phyloP scores from a whole-genome alignment of 2,797 vertebrate genomes.

The Gobionotothen gibberifrons region DNA sequence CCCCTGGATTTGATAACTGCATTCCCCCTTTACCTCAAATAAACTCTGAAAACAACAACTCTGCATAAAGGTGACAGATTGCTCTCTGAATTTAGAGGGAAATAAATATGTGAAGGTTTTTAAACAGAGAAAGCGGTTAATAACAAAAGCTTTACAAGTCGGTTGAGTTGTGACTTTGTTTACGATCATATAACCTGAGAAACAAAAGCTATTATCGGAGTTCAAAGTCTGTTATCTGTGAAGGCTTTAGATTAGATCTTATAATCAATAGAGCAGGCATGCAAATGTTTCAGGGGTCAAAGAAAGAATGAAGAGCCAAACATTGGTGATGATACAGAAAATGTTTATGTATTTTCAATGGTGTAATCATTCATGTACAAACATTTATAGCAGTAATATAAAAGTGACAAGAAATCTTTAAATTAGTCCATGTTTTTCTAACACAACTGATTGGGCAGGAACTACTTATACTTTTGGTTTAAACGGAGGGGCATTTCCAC shows the following conservation, averaged over 20 bases:
- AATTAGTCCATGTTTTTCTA: neutral
- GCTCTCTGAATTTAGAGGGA: neutral
- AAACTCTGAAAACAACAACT: neutral
- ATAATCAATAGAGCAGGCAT: neutral
- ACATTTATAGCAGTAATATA: neutral
- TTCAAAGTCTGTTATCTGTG: neutral
- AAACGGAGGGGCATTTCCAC: constrained; percentile 18
- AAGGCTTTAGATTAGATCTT: too few species aligned
- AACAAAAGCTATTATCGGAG: neutral
- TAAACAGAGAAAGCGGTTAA: neutral
- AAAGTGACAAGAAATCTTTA: neutral
- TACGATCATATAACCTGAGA: neutral
- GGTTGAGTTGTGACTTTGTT: neutral
- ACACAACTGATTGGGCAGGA: neutral
- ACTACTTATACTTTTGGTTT: constrained; percentile 53
- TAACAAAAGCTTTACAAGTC: neutral
- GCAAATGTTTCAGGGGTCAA: neutral
- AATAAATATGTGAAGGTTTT: neutral
- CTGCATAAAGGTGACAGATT: constrained; percentile 2
- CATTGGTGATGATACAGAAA: neutral
- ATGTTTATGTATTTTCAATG: neutral
- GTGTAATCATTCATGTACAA: neutral
- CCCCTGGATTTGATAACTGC: constrained; percentile 19
- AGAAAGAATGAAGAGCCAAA: neutral
- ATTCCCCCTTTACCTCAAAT: constrained; percentile 35